A percentile compares a stretch with the other conserved stretches of the same genome.
Evolutionary conservation across 2,113 vertebrate species (phyloP).

Genomic region (Ailuropoda melanoleuca): DNA sequence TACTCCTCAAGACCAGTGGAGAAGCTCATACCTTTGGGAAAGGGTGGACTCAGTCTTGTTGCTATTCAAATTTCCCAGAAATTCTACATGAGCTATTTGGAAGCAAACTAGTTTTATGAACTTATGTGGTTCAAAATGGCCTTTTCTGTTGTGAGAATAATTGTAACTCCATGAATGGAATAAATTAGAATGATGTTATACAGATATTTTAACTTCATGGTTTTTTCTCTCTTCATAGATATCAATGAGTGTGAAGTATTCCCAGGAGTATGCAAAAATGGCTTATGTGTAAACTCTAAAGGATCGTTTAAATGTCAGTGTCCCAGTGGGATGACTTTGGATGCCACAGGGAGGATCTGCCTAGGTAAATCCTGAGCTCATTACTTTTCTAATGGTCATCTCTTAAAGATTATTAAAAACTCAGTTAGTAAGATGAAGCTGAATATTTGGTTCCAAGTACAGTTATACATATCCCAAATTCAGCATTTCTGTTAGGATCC

Average conservation of each 20-base stretch:
- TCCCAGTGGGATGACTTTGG: slow-evolving; percentile 95
- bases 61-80: neutral
- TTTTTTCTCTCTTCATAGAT: slow-evolving; percentile 85
- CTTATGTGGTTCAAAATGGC: neutral
- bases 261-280: slow-evolving; percentile 95
- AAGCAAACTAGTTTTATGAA: neutral
- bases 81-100: neutral
- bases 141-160: neutral
- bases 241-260: slow-evolving; percentile 98
- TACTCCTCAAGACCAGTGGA: neutral
- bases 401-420: neutral
- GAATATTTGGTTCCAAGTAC: neutral
- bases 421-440: neutral
- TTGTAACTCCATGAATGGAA: neutral
- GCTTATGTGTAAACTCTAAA: slow-evolving; percentile 93
- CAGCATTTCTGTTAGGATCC: neutral
- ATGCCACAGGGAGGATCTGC: slow-evolving; percentile 93
- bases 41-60: neutral
- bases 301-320: slow-evolving; percentile 97
- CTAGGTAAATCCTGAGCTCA: slow-evolving; percentile 88
- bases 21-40: neutral
- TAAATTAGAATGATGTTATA: neutral
- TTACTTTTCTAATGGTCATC: neutral
- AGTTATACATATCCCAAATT: neutral
- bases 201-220: neutral